phyloP scores from a whole-genome alignment of 2,888 invertebrate genomes.

The Saturnia pavonia region DNA sequence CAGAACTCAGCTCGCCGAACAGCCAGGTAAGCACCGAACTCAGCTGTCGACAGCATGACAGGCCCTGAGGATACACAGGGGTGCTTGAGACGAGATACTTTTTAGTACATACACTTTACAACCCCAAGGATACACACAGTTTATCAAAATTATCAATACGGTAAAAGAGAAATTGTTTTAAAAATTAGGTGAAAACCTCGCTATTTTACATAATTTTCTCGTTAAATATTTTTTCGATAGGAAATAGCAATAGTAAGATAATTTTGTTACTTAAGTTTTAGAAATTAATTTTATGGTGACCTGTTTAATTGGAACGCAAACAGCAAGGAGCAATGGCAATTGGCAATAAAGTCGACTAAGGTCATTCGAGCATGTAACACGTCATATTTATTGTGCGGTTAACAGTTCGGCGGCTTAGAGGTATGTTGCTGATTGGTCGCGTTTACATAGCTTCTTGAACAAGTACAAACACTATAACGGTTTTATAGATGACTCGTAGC shows the following conservation, averaged over 20 bases:
- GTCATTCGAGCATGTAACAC: neutral
- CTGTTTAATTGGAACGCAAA: neutral
- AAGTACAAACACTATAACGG: neutral
- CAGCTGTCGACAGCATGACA: conserved; percentile 83
- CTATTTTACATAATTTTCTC: neutral
- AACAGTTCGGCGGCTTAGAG: neutral
- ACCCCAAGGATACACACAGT: neutral
- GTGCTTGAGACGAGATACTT: neutral
- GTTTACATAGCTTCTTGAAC: neutral
- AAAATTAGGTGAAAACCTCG: neutral
- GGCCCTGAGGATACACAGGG: conserved; percentile 54
- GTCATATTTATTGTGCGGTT: conserved; percentile 6
- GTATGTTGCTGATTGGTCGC: neutral
- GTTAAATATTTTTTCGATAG: too few species aligned
- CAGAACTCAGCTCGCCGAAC: conserved; percentile 69
- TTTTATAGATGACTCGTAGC: too few species aligned
- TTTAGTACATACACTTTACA: neutral
- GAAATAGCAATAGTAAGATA: too few species aligned
- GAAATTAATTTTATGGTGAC: neutral
- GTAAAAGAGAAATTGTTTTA: neutral
- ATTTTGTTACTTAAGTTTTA: neutral
- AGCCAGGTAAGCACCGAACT: conserved; percentile 82
- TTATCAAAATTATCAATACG: neutral
- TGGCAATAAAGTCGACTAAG: neutral
- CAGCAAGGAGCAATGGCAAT: neutral